Evolutionary conservation across 2,797 vertebrate genomes (phyloP).

Genomic region (Loriculus beryllinus): DNA sequence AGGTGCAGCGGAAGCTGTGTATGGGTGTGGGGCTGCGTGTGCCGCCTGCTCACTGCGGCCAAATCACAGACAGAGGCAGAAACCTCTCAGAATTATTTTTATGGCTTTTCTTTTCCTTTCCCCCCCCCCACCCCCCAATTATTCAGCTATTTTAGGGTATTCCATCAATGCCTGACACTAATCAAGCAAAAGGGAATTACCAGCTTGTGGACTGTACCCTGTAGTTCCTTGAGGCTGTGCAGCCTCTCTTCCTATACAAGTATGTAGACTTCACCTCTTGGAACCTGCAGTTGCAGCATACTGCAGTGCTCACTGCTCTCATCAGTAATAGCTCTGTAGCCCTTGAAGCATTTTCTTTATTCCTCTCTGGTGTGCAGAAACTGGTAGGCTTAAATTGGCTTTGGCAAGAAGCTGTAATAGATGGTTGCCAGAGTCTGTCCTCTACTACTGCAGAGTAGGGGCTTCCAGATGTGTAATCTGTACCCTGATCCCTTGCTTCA

Average conservation of each 20-base stretch:
- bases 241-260: neutral
- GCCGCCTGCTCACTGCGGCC: neutral
- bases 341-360: neutral
- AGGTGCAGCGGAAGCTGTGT: conserved; percentile 29
- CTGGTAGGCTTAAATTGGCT: neutral
- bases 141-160: neutral
- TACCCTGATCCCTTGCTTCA: neutral
- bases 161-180: neutral
- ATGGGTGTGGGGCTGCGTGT: neutral
- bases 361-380: neutral
- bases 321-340: neutral
- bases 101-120: neutral
- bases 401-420: neutral
- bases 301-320: neutral
- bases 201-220: neutral
- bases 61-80: conserved; percentile 2
- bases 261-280: neutral
- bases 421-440: neutral
- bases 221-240: neutral
- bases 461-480: neutral
- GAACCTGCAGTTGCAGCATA: neutral
- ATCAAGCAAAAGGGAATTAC: neutral
- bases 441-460: neutral
- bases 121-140: neutral
- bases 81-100: conserved; percentile 6